phyloP scores from a whole-genome alignment of 2,797 vertebrate species.

The Manis crassicaudata region DNA sequence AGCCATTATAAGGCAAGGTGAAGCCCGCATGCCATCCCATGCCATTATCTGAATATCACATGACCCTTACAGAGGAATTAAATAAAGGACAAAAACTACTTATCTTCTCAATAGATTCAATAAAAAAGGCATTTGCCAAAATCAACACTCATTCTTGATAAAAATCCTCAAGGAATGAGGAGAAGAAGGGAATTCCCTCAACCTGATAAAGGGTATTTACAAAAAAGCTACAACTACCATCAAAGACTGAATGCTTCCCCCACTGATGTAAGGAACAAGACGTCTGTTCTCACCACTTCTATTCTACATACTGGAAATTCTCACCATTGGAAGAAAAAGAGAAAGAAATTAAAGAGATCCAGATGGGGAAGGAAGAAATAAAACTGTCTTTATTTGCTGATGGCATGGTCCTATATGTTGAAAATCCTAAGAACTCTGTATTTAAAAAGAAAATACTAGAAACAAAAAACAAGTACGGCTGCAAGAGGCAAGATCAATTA shows the following conservation, averaged over 20 bases:
- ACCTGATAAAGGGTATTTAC: not conserved
- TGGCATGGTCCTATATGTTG: not conserved
- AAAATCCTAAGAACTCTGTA: not conserved
- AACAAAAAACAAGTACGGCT: not conserved
- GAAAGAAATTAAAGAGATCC: not conserved
- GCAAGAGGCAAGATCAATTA: not conserved
- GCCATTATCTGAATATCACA: not conserved
- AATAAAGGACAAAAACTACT: not conserved
- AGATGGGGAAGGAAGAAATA: not conserved
- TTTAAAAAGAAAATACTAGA: not conserved
- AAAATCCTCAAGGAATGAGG: conserved; percentile 14
- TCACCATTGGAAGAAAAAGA: not conserved
- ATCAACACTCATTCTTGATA: not conserved
- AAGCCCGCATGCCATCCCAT: not conserved
- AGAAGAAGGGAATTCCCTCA: not conserved
- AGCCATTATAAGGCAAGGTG: not conserved
- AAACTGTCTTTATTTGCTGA: not conserved
- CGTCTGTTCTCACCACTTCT: not conserved
- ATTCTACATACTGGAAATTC: not conserved
- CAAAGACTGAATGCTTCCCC: not conserved
- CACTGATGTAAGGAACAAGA: not conserved
- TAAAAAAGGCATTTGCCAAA: not conserved
- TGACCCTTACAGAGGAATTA: not conserved
- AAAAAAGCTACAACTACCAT: not conserved
- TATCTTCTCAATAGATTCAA: not conserved